Evolutionary conservation across 1,140 invertebrate species (phyloP).

Genomic region (Drosophila orena): DNA sequence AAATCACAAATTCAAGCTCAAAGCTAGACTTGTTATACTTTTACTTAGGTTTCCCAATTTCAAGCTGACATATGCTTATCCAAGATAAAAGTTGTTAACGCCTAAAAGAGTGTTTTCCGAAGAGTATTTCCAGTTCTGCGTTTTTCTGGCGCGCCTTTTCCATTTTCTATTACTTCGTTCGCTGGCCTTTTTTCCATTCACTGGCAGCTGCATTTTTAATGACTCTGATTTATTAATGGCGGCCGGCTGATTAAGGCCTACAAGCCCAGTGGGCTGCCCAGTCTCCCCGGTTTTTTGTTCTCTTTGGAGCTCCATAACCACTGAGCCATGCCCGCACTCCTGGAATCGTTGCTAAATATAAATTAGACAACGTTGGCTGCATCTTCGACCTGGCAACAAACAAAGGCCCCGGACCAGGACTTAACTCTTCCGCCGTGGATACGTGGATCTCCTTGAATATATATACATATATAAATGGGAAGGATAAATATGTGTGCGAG

Average conservation of each 20-base stretch:
- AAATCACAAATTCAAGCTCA: too few species aligned
- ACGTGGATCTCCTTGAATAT: conserved; percentile 29
- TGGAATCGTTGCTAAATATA: conserved; percentile 62
- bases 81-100: too few species aligned
- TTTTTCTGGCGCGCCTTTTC: neutral
- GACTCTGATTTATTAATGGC: conserved; percentile 85
- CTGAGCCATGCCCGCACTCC: neutral
- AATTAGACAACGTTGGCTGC: conserved; percentile 68
- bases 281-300: neutral
- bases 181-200: conserved; percentile 53
- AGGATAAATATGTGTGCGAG: conserved; percentile 10
- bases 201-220: conserved; percentile 83
- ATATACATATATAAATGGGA: conserved; percentile 1
- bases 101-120: neutral
- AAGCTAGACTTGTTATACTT: too few species aligned
- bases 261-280: conserved; percentile 22
- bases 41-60: too few species aligned
- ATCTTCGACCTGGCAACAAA: conserved; percentile 68
- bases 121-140: conserved; percentile 16
- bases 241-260: conserved; percentile 81
- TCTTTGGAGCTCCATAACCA: neutral
- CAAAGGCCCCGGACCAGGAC: conserved; percentile 19
- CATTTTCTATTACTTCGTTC: conserved; percentile 45
- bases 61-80: too few species aligned
- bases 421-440: conserved; percentile 54